Percentiles rank a stretch among this genome's conserved stretches.
Conservation (phyloP, 1,140 invertebrate species). For the Druon quercuslanigerum region DNA sequence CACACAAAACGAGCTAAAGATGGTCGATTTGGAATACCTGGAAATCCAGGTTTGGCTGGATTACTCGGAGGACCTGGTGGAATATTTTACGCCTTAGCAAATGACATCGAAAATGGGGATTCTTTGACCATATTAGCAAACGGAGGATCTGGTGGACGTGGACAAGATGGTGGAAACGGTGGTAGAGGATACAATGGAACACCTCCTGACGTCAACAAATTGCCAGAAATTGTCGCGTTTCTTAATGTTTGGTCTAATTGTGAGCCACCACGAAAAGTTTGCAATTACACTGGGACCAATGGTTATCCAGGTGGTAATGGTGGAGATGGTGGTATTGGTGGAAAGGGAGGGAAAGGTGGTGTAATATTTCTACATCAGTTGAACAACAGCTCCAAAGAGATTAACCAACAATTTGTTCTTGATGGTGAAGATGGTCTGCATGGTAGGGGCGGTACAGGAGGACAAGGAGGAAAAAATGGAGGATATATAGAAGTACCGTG, state of each 20-base stretch:
- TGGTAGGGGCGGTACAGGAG: neutral
- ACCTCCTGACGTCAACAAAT: neutral
- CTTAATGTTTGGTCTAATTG: neutral
- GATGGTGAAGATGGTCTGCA: too few relatives aligned
- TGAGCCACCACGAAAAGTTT: neutral
- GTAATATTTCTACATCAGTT: neutral
- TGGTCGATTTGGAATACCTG: neutral
- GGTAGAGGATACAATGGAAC: neutral
- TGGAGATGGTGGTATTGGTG: neutral
- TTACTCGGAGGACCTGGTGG: neutral
- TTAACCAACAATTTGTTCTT: neutral
- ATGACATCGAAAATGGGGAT: neutral
- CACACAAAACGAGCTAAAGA: neutral
- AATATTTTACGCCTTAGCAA: slow-evolving; percentile 3
- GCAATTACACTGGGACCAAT: too few relatives aligned
- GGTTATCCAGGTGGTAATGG: too few relatives aligned
- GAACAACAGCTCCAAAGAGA: neutral
- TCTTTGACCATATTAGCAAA: neutral
- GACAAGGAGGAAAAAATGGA: neutral
- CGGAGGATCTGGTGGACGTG: neutral
- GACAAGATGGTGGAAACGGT: slow-evolving; percentile 1
- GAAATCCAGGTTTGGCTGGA: slow-evolving; percentile 2
- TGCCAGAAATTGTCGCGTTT: neutral
- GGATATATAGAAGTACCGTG: neutral
- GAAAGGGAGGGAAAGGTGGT: slow-evolving; percentile 4